phyloP scores from a whole-genome alignment of 2,888 invertebrate genomes.

The Harpagoxenus sublaevis region DNA sequence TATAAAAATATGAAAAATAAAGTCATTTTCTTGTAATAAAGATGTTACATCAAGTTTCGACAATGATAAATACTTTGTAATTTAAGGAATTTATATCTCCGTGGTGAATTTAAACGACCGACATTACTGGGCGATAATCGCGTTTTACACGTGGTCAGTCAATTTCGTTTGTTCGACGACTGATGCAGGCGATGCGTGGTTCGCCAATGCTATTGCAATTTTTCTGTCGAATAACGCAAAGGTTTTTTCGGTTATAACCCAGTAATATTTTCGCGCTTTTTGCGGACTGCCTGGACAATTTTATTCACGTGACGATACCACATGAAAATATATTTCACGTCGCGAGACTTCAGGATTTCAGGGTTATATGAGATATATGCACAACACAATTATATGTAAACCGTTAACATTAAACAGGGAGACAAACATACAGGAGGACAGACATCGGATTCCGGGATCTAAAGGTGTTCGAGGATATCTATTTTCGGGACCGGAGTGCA shows the following conservation, averaged over 20 bases:
- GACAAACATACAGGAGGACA: conserved; percentile 79
- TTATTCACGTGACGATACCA: conserved; percentile 55
- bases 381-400: conserved; percentile 80
- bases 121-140: conserved; percentile 45
- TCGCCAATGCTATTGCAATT: conserved; percentile 23
- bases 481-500: conserved; percentile 50
- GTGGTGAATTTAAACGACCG: conserved; percentile 32
- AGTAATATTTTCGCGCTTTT: conserved; percentile 43
- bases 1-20: background rate
- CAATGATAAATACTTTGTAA: background rate
- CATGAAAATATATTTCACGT: conserved; percentile 50
- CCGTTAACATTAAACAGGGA: conserved; percentile 80
- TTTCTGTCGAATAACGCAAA: conserved; percentile 22
- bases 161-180: conserved; percentile 4
- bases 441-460: conserved; percentile 70
- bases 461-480: conserved; percentile 39
- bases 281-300: conserved; percentile 47
- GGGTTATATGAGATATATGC: conserved; percentile 50
- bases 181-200: background rate
- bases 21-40: background rate
- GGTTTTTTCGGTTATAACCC: conserved; percentile 35
- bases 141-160: conserved; percentile 28
- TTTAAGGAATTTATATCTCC: conserved; percentile 21
- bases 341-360: conserved; percentile 50
- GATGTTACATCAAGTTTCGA: background rate